Base-by-base conservation (phyloP, 2,888 invertebrate species). In the Argyresthia albistria region DNA sequence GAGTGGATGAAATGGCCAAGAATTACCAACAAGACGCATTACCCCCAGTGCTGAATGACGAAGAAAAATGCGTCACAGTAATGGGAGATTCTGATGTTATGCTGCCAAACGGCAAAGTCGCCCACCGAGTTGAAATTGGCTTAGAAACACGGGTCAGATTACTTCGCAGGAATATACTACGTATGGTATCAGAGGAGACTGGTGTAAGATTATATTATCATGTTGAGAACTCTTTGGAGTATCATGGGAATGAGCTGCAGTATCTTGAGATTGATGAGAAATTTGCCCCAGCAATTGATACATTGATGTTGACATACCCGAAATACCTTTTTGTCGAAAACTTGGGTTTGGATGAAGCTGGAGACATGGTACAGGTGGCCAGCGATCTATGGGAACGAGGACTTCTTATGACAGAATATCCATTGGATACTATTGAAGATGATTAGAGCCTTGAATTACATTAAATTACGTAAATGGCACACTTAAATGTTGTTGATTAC, bases 1-100 rank as follows among this genome's bases (percentile, higher is more conserved):
- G 95, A 12, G 95, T 94, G 1, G 99, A 99, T 78, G 91, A 94
- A 76, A 89, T 98, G 88, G 95, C 93, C 1, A 94, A 93, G 64
- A 90, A 91, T 59, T 96, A 93, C 67, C 93, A 97, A 69, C 93
- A 94, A 65, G 95, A 95, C 75, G 94, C 95, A 4, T 80, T 99
- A 53, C 98, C 99, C 0, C 98, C 98, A 0, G 89, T 92, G 36
- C 73, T 95, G 1, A 89, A 88, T 35, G 80, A 89, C 59, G 77
- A 79, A 12, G 97, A 97, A 74, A 90, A 89, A 57, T 68, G 79
- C 2, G 90, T 92, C 52, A 94, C 94, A 8, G 91, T 94, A 0
- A 91, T 90, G 64, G 92, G 92, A 35, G 93, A 93, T 56, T 92
- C 93, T 1, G 93, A 93, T 70, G 77, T 78, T 8, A 92, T 95